Percentiles rank a stretch among this genome's conserved stretches.
Evolutionary conservation across 2,113 vertebrate genomes (phyloP).

Genomic region (Salvator merianae): DNA sequence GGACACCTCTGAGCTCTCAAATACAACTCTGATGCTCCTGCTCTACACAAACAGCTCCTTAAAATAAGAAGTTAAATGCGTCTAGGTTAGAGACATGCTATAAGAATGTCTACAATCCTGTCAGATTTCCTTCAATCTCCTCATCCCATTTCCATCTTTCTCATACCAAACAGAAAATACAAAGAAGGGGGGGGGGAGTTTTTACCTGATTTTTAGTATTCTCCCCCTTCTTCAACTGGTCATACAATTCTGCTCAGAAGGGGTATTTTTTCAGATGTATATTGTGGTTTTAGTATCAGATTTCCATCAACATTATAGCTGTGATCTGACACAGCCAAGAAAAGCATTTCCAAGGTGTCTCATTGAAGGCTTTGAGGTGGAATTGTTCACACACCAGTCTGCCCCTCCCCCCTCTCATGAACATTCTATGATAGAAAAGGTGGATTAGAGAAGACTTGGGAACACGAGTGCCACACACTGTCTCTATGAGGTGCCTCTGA

Average conservation of each 20-base stretch:
- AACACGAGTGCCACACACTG: too few relatives aligned
- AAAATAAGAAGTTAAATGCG: slow-evolving; percentile 13
- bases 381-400: too few relatives aligned
- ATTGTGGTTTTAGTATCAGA: not conserved
- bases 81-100: not conserved
- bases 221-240: not conserved
- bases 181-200: not conserved
- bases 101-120: not conserved
- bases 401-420: too few relatives aligned
- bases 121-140: too few relatives aligned
- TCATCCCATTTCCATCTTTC: not conserved
- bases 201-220: not conserved
- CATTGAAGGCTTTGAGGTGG: too few relatives aligned
- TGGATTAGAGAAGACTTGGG: too few relatives aligned
- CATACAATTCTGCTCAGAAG: not conserved
- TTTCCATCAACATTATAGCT: not conserved
- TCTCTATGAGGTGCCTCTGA: too few relatives aligned
- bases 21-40: not conserved
- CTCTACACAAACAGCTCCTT: not conserved
- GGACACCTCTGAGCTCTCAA: not conserved
- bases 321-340: too few relatives aligned
- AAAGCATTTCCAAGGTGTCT: too few relatives aligned
- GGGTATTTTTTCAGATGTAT: not conserved
- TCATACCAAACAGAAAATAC: too few relatives aligned
- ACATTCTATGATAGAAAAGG: too few relatives aligned